These are phyloP conservation scores for Megaleporinus macrocephalus DNA, from an alignment of 2,113 vertebrate species.

Conservation along the genomic window DNA sequence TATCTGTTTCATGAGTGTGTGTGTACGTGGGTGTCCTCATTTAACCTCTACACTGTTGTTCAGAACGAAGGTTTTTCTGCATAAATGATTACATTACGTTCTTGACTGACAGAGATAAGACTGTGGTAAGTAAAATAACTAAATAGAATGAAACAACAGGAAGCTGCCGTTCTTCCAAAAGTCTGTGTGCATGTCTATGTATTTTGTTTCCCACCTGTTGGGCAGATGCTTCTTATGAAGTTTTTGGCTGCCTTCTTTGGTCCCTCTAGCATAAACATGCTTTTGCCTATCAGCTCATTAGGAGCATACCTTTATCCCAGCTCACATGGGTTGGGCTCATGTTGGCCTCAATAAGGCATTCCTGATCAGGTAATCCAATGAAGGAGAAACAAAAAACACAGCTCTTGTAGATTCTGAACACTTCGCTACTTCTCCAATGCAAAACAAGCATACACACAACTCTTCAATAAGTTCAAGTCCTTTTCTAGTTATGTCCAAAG, in stretches of 20 bases:
- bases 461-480: background rate
- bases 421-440: background rate
- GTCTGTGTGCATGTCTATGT: conserved; percentile 6
- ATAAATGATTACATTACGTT: background rate
- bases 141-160: background rate
- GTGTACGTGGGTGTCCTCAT: background rate
- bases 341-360: conserved; percentile 10
- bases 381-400: background rate
- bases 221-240: background rate
- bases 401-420: background rate
- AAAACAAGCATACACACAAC: background rate
- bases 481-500: too few species aligned
- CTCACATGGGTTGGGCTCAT: background rate
- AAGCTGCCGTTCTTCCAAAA: background rate
- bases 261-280: conserved; percentile 18
- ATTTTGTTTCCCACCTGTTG: background rate
- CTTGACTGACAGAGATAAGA: background rate
- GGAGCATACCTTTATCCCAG: conserved; percentile 19
- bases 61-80: background rate
- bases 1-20: conserved; percentile 8
- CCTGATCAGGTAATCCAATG: conserved; percentile 2
- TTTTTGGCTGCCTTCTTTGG: background rate
- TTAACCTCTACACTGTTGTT: conserved; percentile 31
- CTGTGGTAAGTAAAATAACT: background rate
- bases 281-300: conserved; percentile 33